These are phyloP conservation scores for Brenthis hecate DNA, from an alignment of 2,888 invertebrate genomes.

Conservation along the genomic window DNA sequence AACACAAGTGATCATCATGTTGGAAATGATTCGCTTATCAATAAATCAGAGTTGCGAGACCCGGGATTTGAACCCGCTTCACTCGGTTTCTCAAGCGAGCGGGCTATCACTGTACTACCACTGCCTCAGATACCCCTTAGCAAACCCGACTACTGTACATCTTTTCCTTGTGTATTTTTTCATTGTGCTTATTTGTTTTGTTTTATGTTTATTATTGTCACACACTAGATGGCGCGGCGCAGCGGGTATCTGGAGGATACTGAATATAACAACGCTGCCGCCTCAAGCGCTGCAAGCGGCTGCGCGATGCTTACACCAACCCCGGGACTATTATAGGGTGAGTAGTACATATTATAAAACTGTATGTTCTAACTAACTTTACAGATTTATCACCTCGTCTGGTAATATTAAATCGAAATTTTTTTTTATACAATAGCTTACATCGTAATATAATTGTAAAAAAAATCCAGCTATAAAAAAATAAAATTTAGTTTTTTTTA, in stretches of 20 bases:
- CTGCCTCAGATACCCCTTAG: not conserved
- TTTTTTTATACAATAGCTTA: too few relatives aligned
- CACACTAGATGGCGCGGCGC: slow-evolving; percentile 86
- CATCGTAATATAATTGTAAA: too few relatives aligned
- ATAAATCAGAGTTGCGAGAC: too few relatives aligned
- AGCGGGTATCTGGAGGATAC: slow-evolving; percentile 86
- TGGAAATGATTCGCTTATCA: not conserved
- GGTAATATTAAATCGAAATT: too few relatives aligned
- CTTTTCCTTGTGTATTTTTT: not conserved
- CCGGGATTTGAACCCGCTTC: not conserved
- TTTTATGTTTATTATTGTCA: not conserved
- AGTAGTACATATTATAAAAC: not conserved
- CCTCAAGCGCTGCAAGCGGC: slow-evolving; percentile 87
- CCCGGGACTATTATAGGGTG: slow-evolving; percentile 84
- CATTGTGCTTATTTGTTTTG: not conserved
- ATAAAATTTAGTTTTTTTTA: too few relatives aligned
- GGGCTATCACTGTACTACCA: not conserved
- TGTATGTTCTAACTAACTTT: too few relatives aligned
- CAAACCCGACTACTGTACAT: not conserved
- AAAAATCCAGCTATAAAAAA: too few relatives aligned
- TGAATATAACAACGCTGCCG: slow-evolving; percentile 85
- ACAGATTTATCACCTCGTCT: not conserved
- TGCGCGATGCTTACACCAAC: slow-evolving; percentile 88
- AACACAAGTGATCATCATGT: too few relatives aligned
- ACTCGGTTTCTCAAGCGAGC: not conserved